These are phyloP conservation scores for Phataginus tetradactyla DNA, from an alignment of 2,797 vertebrate species.

Conservation along the genomic window DNA sequence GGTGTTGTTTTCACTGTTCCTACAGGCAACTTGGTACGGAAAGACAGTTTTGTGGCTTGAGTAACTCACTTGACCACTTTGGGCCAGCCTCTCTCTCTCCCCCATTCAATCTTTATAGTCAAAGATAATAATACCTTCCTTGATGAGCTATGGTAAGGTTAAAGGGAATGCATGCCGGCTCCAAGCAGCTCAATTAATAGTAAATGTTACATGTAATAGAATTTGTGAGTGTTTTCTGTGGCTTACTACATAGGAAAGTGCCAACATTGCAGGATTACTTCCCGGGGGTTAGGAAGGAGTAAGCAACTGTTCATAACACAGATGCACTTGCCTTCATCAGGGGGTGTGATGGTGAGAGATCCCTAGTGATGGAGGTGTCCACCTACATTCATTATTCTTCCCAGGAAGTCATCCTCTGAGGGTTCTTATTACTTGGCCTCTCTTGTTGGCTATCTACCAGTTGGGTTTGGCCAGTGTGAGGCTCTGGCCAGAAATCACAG, in stretches of 20 bases:
- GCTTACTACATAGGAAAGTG: background rate
- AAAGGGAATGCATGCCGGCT: background rate
- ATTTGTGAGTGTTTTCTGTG: background rate
- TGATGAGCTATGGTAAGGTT: background rate
- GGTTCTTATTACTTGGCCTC: background rate
- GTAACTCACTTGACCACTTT: background rate
- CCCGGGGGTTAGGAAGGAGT: background rate
- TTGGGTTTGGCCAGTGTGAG: background rate
- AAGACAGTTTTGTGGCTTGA: background rate
- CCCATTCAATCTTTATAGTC: background rate
- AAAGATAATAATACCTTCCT: background rate
- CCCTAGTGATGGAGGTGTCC: background rate
- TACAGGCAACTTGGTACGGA: background rate
- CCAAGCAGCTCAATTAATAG: background rate
- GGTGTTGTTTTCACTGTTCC: background rate
- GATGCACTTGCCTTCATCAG: background rate
- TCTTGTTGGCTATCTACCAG: background rate
- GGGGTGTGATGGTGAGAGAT: background rate
- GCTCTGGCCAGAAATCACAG: background rate
- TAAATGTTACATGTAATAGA: background rate
- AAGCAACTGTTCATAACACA: background rate
- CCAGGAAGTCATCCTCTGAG: background rate
- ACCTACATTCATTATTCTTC: background rate
- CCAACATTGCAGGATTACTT: background rate
- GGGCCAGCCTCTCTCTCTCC: background rate